Percentiles rank a stretch among this genome's conserved stretches.
phyloP scores from a whole-genome alignment of 2,797 vertebrate species.

The Lophotriccus pileatus region DNA sequence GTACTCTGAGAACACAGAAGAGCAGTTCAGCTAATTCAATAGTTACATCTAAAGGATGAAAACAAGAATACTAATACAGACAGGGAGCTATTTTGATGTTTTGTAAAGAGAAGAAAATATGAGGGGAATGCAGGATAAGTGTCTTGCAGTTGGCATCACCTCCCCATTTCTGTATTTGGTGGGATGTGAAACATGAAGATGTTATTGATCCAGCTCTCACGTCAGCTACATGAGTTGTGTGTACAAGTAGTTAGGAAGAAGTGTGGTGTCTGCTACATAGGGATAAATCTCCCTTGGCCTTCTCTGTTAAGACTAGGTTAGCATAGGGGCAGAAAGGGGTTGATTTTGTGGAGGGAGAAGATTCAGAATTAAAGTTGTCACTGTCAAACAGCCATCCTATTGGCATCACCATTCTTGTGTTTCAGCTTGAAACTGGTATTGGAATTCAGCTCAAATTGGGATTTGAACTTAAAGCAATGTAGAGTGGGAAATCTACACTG shows the following conservation, averaged over 20 bases:
- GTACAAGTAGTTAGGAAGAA: accelerated
- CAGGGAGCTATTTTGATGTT: slow-evolving; percentile 66
- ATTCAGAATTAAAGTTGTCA: background rate
- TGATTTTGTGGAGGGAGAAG: background rate
- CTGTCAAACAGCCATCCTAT: background rate
- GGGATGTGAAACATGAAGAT: slow-evolving; percentile 34
- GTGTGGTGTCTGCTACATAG: accelerated
- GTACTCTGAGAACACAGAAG: background rate
- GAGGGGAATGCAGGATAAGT: slow-evolving; percentile 77
- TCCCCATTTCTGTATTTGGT: slow-evolving; percentile 71
- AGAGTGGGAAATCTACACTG: background rate
- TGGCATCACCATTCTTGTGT: background rate
- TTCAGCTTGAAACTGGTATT: background rate
- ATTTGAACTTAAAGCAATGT: background rate
- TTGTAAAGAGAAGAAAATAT: slow-evolving; percentile 64
- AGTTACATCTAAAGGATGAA: background rate
- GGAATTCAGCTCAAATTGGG: background rate
- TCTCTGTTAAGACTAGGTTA: background rate
- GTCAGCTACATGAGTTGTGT: background rate
- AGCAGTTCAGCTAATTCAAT: background rate
- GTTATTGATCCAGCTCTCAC: background rate
- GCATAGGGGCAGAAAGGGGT: accelerated
- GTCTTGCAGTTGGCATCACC: slow-evolving; percentile 41
- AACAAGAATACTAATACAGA: slow-evolving; percentile 11
- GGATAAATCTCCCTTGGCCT: background rate